These are phyloP conservation scores for Ectemnius continuus DNA, from an alignment of 2,888 invertebrate genomes.

Conservation along the genomic window DNA sequence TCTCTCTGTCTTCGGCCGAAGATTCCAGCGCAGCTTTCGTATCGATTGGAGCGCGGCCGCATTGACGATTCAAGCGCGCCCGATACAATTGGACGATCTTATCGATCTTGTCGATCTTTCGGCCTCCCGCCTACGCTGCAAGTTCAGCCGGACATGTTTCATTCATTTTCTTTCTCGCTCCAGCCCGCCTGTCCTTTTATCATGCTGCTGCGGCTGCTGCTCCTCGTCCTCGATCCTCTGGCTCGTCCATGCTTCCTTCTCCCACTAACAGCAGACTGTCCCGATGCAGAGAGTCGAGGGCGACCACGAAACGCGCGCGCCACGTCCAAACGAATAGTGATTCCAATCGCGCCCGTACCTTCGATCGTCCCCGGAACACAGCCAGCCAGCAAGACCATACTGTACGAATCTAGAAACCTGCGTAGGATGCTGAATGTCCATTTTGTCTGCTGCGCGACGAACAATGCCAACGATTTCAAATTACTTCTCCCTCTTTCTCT, in stretches of 20 bases:
- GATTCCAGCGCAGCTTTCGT: constrained; percentile 31
- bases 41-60: constrained; percentile 34
- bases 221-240: constrained; percentile 18
- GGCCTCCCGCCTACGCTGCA: constrained; percentile 48
- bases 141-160: constrained; percentile 33
- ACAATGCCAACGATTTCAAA: no score
- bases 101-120: constrained; percentile 58
- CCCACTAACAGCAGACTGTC: constrained; percentile 28
- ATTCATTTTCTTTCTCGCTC: constrained; percentile 28
- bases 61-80: constrained; percentile 46
- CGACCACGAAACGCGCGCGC: constrained; percentile 16
- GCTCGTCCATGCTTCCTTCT: constrained; percentile 21
- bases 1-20: constrained; percentile 12
- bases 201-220: constrained; percentile 9
- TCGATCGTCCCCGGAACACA: constrained; percentile 14
- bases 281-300: no score
- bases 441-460: neutral
- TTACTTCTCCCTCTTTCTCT: no score
- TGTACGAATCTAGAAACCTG: constrained; percentile 9
- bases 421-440: constrained; percentile 7
- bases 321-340: constrained; percentile 35
- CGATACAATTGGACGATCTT: constrained; percentile 41
- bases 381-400: constrained; percentile 21
- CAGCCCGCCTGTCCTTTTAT: constrained; percentile 3
- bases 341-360: constrained; percentile 10